Evolutionary conservation across 2,888 invertebrate genomes (phyloP).

Genomic region (Ichneumon xanthorius): DNA sequence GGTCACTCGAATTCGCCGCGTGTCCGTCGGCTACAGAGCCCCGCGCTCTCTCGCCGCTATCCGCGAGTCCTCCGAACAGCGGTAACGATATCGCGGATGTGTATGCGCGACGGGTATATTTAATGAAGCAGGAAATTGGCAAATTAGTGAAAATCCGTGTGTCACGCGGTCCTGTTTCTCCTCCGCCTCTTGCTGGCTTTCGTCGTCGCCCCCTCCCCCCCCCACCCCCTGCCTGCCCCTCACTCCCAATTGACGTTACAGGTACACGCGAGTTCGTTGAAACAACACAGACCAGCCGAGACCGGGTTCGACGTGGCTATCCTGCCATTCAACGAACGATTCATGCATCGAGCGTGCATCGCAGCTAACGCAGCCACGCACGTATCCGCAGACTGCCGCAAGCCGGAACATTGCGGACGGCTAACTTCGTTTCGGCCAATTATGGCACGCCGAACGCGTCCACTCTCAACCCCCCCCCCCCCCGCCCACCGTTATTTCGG

Average conservation of each 20-base stretch:
- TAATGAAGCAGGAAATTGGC: constrained; percentile 80
- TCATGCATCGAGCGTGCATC: constrained; percentile 55
- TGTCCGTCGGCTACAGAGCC: constrained; percentile 34
- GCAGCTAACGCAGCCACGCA: constrained; percentile 37
- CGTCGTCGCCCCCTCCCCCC: constrained; percentile 23
- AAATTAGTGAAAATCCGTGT: constrained; percentile 79
- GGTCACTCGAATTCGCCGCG: constrained; percentile 52
- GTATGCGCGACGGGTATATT: constrained; percentile 69
- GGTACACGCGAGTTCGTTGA: constrained; percentile 35
- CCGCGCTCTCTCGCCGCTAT: background rate
- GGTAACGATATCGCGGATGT: constrained; percentile 56
- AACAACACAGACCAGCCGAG: constrained; percentile 53
- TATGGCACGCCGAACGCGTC: constrained; percentile 65
- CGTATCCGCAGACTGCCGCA: constrained; percentile 34
- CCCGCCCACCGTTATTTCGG: constrained; percentile 69
- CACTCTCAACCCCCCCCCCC: constrained; percentile 19
- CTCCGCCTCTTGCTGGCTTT: constrained; percentile 39
- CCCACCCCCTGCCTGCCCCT: background rate
- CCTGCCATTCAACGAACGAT: constrained; percentile 50
- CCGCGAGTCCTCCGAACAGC: constrained; percentile 23
- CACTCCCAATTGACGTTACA: constrained; percentile 42
- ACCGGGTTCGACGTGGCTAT: constrained; percentile 53
- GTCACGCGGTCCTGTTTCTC: constrained; percentile 52
- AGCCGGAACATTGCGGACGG: constrained; percentile 60
- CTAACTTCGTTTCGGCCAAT: constrained; percentile 77